Percentiles rank a stretch among this genome's conserved stretches.
These are phyloP conservation scores for Volucella inanis DNA, from an alignment of 2,888 invertebrate species.

Conservation along the genomic window DNA sequence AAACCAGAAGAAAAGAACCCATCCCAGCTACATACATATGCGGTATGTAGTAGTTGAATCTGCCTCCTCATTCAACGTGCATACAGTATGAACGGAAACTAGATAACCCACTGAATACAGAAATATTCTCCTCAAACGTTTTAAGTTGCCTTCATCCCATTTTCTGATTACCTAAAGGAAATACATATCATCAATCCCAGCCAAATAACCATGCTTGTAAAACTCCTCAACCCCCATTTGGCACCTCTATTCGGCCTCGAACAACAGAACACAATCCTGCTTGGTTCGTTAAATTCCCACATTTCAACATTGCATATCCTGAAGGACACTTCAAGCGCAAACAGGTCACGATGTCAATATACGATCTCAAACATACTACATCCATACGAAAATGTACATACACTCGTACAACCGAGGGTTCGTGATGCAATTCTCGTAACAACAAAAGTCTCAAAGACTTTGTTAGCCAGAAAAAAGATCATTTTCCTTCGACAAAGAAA, in stretches of 20 bases:
- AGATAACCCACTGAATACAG: too few species aligned
- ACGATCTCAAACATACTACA: not conserved
- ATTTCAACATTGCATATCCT: conserved; percentile 45
- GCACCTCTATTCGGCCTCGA: not conserved
- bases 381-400: not conserved
- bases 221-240: too few species aligned
- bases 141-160: too few species aligned
- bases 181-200: too few species aligned
- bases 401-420: not conserved
- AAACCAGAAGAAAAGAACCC: too few species aligned
- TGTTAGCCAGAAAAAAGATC: conserved; percentile 5
- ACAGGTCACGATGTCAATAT: conserved; percentile 67
- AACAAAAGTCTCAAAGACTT: conserved; percentile 8
- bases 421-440: conserved; percentile 43
- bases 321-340: conserved; percentile 52
- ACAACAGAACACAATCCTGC: conserved; percentile 30
- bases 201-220: too few species aligned
- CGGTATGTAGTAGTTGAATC: too few species aligned
- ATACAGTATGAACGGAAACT: too few species aligned
- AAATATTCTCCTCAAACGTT: too few species aligned
- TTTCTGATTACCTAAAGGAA: too few species aligned
- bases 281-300: conserved; percentile 17
- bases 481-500: conserved; percentile 45
- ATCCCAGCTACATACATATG: too few species aligned
- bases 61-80: too few species aligned